These are phyloP conservation scores for Helicolenus hilgendorfi DNA, from an alignment of 2,797 vertebrate species.

Conservation along the genomic window DNA sequence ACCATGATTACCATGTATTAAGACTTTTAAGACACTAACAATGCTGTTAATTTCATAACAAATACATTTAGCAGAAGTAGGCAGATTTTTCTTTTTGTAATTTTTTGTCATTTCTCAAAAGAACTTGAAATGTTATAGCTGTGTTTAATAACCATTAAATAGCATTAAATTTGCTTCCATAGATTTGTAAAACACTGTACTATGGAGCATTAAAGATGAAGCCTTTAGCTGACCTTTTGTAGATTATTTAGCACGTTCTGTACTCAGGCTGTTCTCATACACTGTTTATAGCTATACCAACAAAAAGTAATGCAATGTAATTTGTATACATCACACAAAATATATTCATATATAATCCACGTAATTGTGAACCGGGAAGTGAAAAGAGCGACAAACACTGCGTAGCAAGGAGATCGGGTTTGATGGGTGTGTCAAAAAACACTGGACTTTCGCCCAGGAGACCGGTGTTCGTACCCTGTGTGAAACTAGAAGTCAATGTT, in stretches of 20 bases:
- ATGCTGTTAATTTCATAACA: not conserved
- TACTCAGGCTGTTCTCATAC: too few relatives aligned
- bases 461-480: too few relatives aligned
- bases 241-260: not conserved
- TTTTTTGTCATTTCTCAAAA: not conserved
- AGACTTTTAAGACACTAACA: conserved; percentile 17
- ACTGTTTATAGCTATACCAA: too few relatives aligned
- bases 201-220: not conserved
- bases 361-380: too few relatives aligned
- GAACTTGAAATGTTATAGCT: not conserved
- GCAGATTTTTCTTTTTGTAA: not conserved
- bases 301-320: too few relatives aligned
- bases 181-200: not conserved
- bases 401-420: too few relatives aligned
- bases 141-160: not conserved
- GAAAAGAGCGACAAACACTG: too few relatives aligned
- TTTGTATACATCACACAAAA: too few relatives aligned
- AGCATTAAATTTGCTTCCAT: not conserved
- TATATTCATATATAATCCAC: too few relatives aligned
- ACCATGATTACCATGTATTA: conserved; percentile 29
- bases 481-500: too few relatives aligned
- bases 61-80: not conserved
- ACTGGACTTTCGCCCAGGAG: too few relatives aligned
- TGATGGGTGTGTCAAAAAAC: too few relatives aligned
- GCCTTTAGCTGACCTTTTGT: not conserved